phyloP scores from a whole-genome alignment of 2,888 invertebrate genomes.

The Marronus borbonicus region DNA sequence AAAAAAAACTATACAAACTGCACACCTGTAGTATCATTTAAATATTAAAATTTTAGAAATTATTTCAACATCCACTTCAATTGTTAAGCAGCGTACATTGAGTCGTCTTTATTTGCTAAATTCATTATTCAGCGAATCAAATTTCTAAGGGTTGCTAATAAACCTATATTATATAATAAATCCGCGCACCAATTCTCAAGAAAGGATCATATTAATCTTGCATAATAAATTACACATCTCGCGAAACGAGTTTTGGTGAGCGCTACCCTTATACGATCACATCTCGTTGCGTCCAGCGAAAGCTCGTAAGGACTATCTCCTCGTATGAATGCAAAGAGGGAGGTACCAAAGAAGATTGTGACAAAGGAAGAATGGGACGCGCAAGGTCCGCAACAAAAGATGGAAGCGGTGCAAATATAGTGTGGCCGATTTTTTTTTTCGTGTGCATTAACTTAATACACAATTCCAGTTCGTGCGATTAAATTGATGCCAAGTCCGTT shows the following conservation, averaged over 20 bases:
- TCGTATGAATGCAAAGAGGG: slow-evolving; percentile 36
- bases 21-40: too few relatives aligned
- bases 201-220: slow-evolving; percentile 12
- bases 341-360: slow-evolving; percentile 11
- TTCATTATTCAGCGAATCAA: not conserved
- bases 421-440: slow-evolving; percentile 22
- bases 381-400: slow-evolving; percentile 25
- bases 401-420: slow-evolving; percentile 30
- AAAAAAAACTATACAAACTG: too few relatives aligned
- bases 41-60: too few relatives aligned
- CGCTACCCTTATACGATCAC: slow-evolving; percentile 1
- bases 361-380: slow-evolving; percentile 33
- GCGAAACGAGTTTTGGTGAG: not conserved
- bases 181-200: slow-evolving; percentile 17
- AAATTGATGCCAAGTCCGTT: slow-evolving; percentile 9
- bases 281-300: not conserved
- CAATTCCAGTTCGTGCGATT: not conserved
- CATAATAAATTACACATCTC: not conserved
- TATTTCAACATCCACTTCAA: too few relatives aligned
- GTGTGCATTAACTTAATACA: slow-evolving; percentile 17
- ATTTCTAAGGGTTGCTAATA: not conserved
- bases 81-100: not conserved
- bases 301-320: slow-evolving; percentile 29
- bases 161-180: slow-evolving; percentile 26
- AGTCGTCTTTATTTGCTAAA: not conserved